Conservation (phyloP, 2,113 vertebrate genomes). For the Upupa epops region DNA sequence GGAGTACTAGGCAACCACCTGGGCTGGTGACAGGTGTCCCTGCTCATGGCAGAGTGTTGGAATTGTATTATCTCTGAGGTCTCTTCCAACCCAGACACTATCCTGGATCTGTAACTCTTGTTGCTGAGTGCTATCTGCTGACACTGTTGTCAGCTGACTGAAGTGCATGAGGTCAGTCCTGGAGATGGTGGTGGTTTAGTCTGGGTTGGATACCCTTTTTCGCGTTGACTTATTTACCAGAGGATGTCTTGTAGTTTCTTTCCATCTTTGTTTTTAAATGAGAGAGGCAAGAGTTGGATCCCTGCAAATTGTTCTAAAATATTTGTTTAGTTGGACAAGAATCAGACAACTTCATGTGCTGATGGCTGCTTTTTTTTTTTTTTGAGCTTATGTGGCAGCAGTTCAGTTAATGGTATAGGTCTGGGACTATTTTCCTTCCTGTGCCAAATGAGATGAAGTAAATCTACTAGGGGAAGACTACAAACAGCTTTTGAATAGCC, state of each 20-base stretch:
- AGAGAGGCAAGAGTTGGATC: not conserved
- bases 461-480: not conserved
- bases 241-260: not conserved
- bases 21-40: too few relatives aligned
- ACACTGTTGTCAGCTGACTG: not conserved
- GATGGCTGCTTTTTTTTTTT: slow-evolving; percentile 45
- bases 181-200: not conserved
- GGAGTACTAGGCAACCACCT: too few relatives aligned
- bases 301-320: slow-evolving; percentile 47
- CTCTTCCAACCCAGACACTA: too few relatives aligned
- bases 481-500: slow-evolving; percentile 7
- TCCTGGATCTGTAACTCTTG: not conserved
- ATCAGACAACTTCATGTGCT: slow-evolving; percentile 10
- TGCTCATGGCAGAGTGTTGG: too few relatives aligned
- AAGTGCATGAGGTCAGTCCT: not conserved
- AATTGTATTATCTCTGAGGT: too few relatives aligned
- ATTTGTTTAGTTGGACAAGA: slow-evolving; percentile 50
- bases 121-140: not conserved
- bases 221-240: not conserved
- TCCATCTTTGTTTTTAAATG: not conserved
- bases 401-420: slow-evolving; percentile 55
- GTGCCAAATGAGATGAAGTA: slow-evolving; percentile 52
- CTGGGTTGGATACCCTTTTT: not conserved
- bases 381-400: slow-evolving; percentile 20
- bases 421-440: slow-evolving; percentile 39